A percentile compares a stretch with the other conserved stretches of the same genome.
phyloP scores from a whole-genome alignment of 2,797 vertebrate species.

The Cottoperca gobio region DNA sequence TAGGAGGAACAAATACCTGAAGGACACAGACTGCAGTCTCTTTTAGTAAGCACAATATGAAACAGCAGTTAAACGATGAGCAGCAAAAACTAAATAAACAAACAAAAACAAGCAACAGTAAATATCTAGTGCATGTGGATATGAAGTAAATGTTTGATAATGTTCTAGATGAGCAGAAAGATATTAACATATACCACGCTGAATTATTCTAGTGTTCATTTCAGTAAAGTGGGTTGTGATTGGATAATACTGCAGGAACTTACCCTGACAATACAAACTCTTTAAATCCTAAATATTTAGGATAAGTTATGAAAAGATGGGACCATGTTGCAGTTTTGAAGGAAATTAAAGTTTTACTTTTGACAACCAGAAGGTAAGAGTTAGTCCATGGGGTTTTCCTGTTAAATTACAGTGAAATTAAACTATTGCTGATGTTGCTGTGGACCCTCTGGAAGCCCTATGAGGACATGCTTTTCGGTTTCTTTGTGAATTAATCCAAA shows the following conservation, averaged over 20 bases:
- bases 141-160: neutral
- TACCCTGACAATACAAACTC: neutral
- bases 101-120: neutral
- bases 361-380: neutral
- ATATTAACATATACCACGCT: neutral
- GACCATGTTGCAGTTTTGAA: neutral
- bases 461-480: constrained; percentile 6
- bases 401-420: constrained; percentile 27
- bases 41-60: constrained; percentile 7
- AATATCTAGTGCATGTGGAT: too few relatives aligned
- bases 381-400: constrained; percentile 1
- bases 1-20: constrained; percentile 53
- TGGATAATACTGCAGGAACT: neutral
- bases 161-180: neutral
- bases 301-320: neutral
- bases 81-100: neutral
- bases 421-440: constrained; percentile 17
- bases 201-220: neutral
- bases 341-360: constrained; percentile 24
- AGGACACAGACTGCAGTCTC: constrained; percentile 43
- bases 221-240: neutral
- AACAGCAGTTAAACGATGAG: constrained; percentile 1
- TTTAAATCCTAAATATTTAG: constrained; percentile 8
- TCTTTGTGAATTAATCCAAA: constrained; percentile 25
- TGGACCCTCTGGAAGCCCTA: neutral